Evolutionary conservation across 2,113 vertebrate species (phyloP), one percentile per base, ranked within the genome.

Genomic region (Sander vitreus): DNA sequence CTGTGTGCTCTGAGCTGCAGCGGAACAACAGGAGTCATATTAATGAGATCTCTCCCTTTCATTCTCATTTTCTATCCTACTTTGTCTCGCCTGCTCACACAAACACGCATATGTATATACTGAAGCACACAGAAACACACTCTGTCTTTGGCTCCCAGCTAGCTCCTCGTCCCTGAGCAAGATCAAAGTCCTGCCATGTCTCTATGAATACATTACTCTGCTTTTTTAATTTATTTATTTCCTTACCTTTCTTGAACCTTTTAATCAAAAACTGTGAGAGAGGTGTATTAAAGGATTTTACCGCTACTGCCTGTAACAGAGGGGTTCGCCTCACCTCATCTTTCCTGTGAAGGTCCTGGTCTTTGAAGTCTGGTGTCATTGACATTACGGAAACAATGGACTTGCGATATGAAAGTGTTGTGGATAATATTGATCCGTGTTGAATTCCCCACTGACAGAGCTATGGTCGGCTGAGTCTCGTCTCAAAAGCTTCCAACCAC

Each of bases 121-220:
- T 54, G 66, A 27, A 50, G 48, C 16, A 54, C 60, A 25, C 47
- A 1, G 19, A 30, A 19, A 62, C 59, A 62, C 63, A 45, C 64
- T 43, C 33, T 27, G 47, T 83, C 51, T 83, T 57, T 68, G 5
- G 68, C 85, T 85, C 67, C 58, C 47, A 83, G 76, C 81, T 57
- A 66, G 59, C 75, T 81, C 73, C 55, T 87, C 78, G 2, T 81
- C 72, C 60, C 85, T 67, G 64, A 76, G 59, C 63, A 54, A 91
- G 83, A 93, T 93, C 90, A 93, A 94, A 94, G 93, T 77, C 30
- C 83, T 64, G 73, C 58, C 72, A 75, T 57, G 58, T 90, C 86
- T 88, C 85, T 90, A 54, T 78, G 84, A 86, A 87, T 81, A 75
- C 76, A 84, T 83, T 83, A 62, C 62, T 23, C 63, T 21, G 16